phyloP scores from a whole-genome alignment of 2,888 invertebrate genomes.

The Tuta absoluta region DNA sequence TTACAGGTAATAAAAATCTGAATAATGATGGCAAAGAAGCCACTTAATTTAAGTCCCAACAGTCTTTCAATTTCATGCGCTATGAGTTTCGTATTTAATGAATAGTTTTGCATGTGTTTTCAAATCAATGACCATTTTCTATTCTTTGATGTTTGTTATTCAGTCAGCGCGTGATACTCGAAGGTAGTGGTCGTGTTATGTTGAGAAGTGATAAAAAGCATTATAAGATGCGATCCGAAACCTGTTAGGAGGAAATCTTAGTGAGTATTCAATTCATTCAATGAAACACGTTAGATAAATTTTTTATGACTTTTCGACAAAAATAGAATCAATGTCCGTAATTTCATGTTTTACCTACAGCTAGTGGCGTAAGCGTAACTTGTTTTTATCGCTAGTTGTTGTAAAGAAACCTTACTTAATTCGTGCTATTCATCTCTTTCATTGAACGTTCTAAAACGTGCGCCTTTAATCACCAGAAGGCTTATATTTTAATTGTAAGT shows the following conservation, averaged over 20 bases:
- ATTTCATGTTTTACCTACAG: conserved; percentile 7
- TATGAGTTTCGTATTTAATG: conserved; percentile 27
- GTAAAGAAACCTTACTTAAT: not conserved
- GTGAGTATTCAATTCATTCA: not conserved
- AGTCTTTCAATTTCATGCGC: conserved; percentile 27
- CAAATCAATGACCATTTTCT: conserved; percentile 24
- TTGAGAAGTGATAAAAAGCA: conserved; percentile 1
- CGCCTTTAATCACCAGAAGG: not conserved
- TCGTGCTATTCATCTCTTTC: not conserved
- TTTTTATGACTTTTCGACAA: not conserved
- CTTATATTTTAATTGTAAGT: not conserved
- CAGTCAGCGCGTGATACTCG: conserved; percentile 12
- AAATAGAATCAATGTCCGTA: conserved; percentile 2
- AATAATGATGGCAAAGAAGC: too few species aligned
- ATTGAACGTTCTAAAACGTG: not conserved
- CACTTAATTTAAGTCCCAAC: not conserved
- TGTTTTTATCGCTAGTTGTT: conserved; percentile 3
- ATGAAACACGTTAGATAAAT: conserved; percentile 6
- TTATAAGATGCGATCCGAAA: too few species aligned
- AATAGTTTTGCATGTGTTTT: conserved; percentile 31
- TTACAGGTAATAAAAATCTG: too few species aligned
- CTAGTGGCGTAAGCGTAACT: conserved; percentile 3
- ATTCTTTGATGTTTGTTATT: not conserved
- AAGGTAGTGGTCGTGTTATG: not conserved
- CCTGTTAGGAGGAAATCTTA: too few species aligned